Evolutionary conservation across 2,888 invertebrate genomes (phyloP).

Genomic region (Odontocolon sp.): DNA sequence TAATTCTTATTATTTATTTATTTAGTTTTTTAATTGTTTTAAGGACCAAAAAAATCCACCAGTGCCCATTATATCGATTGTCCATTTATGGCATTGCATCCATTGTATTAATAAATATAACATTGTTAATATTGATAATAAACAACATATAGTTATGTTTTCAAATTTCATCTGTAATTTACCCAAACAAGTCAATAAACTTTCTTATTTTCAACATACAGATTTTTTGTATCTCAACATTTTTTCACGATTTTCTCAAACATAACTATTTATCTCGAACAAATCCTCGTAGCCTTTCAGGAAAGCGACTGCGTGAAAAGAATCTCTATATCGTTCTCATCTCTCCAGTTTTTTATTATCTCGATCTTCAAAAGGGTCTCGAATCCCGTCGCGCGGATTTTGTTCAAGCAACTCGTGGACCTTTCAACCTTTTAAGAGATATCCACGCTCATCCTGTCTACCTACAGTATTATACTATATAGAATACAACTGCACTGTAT

Average conservation of each 20-base stretch:
- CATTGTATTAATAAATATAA: too few relatives aligned
- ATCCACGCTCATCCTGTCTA: slow-evolving; percentile 16
- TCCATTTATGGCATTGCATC: too few relatives aligned
- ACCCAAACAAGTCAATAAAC: neutral
- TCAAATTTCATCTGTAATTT: neutral
- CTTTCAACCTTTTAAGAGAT: slow-evolving; percentile 44
- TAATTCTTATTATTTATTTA: neutral
- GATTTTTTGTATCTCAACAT: too few relatives aligned
- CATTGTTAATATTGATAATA: too few relatives aligned
- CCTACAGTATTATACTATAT: slow-evolving; percentile 33
- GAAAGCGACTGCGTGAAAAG: neutral
- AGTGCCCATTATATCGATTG: too few relatives aligned
- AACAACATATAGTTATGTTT: too few relatives aligned
- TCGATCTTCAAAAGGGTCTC: slow-evolving; percentile 27
- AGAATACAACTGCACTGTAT: too few relatives aligned
- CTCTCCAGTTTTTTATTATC: slow-evolving; percentile 26
- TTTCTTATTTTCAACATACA: too few relatives aligned
- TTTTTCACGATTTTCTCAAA: too few relatives aligned
- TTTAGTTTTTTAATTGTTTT: neutral
- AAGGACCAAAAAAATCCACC: too few relatives aligned
- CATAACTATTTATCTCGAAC: slow-evolving; percentile 7
- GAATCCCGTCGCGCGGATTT: slow-evolving; percentile 33
- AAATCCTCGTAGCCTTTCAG: neutral
- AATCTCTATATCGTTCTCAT: neutral
- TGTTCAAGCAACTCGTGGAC: slow-evolving; percentile 28